Conservation (phyloP, 2,113 vertebrate genomes). For the Phodopus roborovskii region DNA sequence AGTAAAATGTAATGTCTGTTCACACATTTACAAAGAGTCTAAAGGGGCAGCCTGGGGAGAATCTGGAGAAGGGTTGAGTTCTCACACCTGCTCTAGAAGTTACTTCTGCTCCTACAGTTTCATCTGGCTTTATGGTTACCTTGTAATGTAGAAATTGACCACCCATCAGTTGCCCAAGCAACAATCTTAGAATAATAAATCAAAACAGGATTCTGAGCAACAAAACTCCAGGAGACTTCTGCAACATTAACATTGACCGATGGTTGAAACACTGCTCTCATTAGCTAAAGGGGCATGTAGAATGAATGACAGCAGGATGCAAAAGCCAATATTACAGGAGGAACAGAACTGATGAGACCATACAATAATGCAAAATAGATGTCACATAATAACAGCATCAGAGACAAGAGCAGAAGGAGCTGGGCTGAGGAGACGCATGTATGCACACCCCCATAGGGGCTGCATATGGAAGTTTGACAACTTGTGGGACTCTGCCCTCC, state of each 20-base stretch:
- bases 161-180: slow-evolving; percentile 74
- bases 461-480: not conserved
- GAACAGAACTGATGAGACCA: not conserved
- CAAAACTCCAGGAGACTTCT: slow-evolving; percentile 50
- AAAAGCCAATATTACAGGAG: slow-evolving; percentile 9
- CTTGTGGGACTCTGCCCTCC: not conserved
- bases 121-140: slow-evolving; percentile 60
- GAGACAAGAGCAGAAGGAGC: not conserved
- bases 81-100: not conserved
- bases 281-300: not conserved
- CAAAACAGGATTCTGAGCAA: slow-evolving; percentile 3
- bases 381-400: not conserved
- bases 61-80: not conserved
- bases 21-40: not conserved
- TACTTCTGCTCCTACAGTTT: slow-evolving; percentile 27
- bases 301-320: slow-evolving; percentile 29
- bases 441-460: not conserved
- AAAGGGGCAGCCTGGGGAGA: not conserved
- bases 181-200: slow-evolving; percentile 68
- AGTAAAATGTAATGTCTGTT: not conserved
- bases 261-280: slow-evolving; percentile 13
- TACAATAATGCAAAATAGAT: not conserved
- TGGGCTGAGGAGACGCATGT: not conserved
- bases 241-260: slow-evolving; percentile 46
- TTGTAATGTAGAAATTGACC: slow-evolving; percentile 70